These are phyloP conservation scores for Pantherophis vulpinus DNA, from an alignment of 2,797 vertebrate species.

Conservation along the genomic window DNA sequence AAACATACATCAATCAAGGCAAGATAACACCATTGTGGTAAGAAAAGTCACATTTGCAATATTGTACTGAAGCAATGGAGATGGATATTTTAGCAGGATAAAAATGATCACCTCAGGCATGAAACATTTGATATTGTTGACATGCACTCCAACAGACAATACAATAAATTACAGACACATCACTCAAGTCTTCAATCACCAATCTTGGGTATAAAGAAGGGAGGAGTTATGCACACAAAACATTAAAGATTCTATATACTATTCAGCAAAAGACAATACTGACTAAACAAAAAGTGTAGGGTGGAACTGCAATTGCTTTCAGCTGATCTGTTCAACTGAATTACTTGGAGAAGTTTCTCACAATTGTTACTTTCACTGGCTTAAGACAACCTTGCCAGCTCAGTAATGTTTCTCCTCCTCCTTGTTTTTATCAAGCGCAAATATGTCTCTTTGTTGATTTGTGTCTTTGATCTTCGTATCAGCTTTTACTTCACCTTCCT, in stretches of 20 bases:
- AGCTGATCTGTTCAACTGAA: neutral
- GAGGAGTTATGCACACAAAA: neutral
- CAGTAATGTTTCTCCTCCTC: neutral
- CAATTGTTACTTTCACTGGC: neutral
- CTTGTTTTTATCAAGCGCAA: neutral
- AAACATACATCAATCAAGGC: neutral
- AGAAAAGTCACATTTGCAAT: conserved; percentile 22
- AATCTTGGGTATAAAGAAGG: neutral
- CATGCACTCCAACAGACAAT: conserved; percentile 17
- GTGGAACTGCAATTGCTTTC: neutral
- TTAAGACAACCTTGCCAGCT: neutral
- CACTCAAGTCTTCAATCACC: neutral
- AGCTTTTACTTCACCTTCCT: conserved; percentile 15
- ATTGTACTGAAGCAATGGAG: neutral
- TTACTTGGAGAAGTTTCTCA: neutral
- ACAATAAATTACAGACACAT: neutral
- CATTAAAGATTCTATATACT: neutral
- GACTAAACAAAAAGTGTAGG: neutral
- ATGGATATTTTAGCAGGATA: neutral
- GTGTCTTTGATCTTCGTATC: conserved; percentile 28
- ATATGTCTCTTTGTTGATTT: conserved; percentile 18
- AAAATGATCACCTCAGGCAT: neutral
- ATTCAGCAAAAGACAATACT: conserved; percentile 7
- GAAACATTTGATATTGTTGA: neutral
- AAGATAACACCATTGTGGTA: neutral